Conservation (phyloP, 2,797 vertebrate genomes). For the Serranus cabrilla region DNA sequence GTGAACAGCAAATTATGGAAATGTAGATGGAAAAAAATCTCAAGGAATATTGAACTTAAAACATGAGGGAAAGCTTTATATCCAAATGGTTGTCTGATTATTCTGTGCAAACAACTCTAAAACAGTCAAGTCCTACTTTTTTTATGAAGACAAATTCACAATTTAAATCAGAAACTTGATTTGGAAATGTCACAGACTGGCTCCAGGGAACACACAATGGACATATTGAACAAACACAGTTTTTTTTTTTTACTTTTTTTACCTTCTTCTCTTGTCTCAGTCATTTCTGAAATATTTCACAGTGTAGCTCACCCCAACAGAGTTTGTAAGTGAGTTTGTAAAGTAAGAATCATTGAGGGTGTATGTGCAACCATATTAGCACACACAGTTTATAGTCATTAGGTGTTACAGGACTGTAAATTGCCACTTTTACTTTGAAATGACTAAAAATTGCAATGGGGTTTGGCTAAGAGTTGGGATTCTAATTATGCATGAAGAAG, state of each 20-base stretch:
- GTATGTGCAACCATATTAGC: neutral
- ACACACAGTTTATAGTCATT: neutral
- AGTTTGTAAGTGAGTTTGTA: neutral
- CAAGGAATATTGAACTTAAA: neutral
- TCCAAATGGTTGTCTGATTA: no score
- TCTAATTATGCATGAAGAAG: neutral
- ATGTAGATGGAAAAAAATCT: no score
- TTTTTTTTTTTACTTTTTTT: neutral
- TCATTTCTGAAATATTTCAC: neutral
- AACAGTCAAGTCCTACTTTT: neutral
- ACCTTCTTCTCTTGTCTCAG: neutral
- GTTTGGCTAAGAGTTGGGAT: neutral
- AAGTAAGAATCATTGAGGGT: neutral
- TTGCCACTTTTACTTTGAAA: neutral
- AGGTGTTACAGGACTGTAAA: neutral
- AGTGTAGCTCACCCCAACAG: no score
- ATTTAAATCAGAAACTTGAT: neutral
- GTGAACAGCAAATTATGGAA: neutral
- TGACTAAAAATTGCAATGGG: neutral
- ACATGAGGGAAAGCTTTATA: neutral
- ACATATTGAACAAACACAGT: neutral
- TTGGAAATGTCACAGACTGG: neutral
- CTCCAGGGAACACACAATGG: neutral
- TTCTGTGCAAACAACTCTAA: neutral
- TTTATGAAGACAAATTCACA: neutral